These are phyloP conservation scores for Aix galericulata DNA, from an alignment of 2,113 vertebrate species.

Conservation along the genomic window DNA sequence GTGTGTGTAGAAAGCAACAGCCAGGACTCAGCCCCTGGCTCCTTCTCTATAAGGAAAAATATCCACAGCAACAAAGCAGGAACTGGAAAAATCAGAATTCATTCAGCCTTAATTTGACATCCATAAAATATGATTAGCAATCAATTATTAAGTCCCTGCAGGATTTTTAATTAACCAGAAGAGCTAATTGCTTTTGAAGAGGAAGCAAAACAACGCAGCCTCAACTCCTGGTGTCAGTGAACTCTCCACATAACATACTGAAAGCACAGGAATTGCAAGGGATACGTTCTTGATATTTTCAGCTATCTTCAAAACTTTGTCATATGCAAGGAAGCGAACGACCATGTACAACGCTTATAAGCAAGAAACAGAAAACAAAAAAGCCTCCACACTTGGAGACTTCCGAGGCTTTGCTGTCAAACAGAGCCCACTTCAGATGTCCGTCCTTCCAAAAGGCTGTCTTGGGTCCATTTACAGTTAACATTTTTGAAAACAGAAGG, in stretches of 20 bases:
- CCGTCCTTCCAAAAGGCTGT: not conserved
- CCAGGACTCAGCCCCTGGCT: not conserved
- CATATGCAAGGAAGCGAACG: not conserved
- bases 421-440: not conserved
- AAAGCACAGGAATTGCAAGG: not conserved
- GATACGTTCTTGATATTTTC: not conserved
- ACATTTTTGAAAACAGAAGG: not conserved
- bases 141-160: not conserved
- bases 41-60: fast-evolving
- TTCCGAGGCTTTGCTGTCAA: not conserved
- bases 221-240: not conserved
- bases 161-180: not conserved
- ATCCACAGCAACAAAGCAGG: not conserved
- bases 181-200: not conserved
- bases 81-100: not conserved
- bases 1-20: not conserved
- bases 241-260: not conserved
- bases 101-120: not conserved
- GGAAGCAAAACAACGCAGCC: not conserved
- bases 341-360: not conserved
- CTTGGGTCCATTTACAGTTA: not conserved
- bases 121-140: not conserved
- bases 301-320: not conserved
- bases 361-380: not conserved
- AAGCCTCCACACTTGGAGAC: not conserved